Evolutionary conservation across 64 coral and sea anemone genomes (phyloP), one percentile per base, ranked within the genome.

Genomic region (Exaiptasia diaphana): DNA sequence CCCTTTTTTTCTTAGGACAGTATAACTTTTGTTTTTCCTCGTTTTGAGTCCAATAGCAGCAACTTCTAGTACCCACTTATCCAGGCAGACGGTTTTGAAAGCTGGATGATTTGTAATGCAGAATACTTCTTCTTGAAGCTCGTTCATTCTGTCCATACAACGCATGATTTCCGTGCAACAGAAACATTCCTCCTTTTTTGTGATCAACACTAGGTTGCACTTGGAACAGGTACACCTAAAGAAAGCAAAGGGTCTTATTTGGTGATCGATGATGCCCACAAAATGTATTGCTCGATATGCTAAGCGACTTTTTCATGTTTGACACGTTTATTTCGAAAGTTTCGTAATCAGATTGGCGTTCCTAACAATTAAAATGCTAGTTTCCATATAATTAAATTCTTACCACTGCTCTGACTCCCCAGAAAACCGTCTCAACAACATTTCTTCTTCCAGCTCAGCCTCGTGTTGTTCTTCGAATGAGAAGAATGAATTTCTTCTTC

Each of bases 31-130:
- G 24, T 60, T 60, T 29, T 25, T 60, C 3, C 56, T 72, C 0
- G 68, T 72, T 12, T 39, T 72, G 36, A 72, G 39, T 3, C 68
- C 36, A 35, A 72, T 13, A 6, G 68, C 38, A 41, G 38, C 68
- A 26, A 39, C 39, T 46, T 72, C 68, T 24, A 72, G 13, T 42
- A 72, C 38, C 25, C 44, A 43, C 68, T 72, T 21, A 24, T 72
- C 21, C 0, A 72, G 68, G 39, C 68, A 72, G 9, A 72, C 68
- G 26, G 18, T 26, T 10, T 72, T 11, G 4, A 72, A 72, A 20
- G 15, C 68, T 42, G 68, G 68, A 9, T 72, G 68, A 43, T 4
- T 39, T 42, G 68, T 72, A 24, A 72, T 72, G 41, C 67, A 71
- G 2, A 21, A 1, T 1, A 21, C 18, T 22, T 36, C 20, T 39